These are phyloP conservation scores for Metalampra italica DNA, from an alignment of 2,888 invertebrate species.

Conservation along the genomic window DNA sequence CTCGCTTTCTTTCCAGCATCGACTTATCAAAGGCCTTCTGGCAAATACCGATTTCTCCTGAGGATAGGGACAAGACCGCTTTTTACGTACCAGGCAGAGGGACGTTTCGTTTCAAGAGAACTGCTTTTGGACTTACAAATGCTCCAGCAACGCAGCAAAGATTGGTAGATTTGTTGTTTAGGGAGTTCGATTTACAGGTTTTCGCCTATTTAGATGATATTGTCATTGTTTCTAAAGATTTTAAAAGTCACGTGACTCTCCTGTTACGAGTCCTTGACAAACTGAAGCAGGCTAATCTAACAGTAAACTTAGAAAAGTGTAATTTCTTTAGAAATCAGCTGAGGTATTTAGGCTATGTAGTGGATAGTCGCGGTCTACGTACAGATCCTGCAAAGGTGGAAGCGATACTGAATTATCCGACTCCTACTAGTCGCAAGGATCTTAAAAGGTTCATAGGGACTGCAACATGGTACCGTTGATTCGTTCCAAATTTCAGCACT, in stretches of 20 bases:
- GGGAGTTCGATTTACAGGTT: not conserved
- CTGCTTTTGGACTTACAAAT: slow-evolving; percentile 10
- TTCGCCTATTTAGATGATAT: not conserved
- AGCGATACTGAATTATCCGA: not conserved
- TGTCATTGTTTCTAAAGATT: not conserved
- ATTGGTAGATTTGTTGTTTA: not conserved
- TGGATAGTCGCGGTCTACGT: not conserved
- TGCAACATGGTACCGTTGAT: slow-evolving; percentile 7
- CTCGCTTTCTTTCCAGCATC: not conserved
- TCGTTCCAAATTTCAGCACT: slow-evolving; percentile 6
- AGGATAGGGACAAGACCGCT: slow-evolving; percentile 16
- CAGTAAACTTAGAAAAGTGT: not conserved
- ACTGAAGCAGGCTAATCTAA: not conserved
- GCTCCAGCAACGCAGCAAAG: not conserved
- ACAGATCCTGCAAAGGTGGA: not conserved
- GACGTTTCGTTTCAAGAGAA: slow-evolving; percentile 8
- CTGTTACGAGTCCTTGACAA: not conserved
- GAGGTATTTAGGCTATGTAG: not conserved
- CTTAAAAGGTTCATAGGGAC: not conserved
- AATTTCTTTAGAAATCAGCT: not conserved
- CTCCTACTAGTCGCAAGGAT: not conserved
- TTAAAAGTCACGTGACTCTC: not conserved
- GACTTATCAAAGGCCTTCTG: slow-evolving; percentile 16
- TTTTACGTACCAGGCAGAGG: slow-evolving; percentile 10
- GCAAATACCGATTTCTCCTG: slow-evolving; percentile 14